Evolutionary conservation across 2,888 invertebrate species (phyloP).

Genomic region (Callosobruchus maculatus): DNA sequence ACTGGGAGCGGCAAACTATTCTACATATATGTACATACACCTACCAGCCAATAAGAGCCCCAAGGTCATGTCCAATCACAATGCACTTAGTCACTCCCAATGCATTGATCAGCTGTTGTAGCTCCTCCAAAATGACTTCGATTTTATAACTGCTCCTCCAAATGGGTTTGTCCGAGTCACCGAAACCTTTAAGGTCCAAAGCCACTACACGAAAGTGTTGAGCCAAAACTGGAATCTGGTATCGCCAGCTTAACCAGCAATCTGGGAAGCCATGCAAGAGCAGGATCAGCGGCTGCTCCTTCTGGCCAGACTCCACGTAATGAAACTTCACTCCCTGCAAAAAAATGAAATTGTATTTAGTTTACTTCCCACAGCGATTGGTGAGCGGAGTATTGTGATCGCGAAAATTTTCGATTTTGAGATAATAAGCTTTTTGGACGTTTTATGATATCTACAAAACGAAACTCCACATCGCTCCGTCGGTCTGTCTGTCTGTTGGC

Average conservation of each 20-base stretch:
- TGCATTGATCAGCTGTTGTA: slow-evolving; percentile 60
- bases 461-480: too few relatives aligned
- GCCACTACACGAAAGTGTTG: slow-evolving; percentile 64
- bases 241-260: slow-evolving; percentile 76
- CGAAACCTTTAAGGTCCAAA: slow-evolving; percentile 74
- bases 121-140: slow-evolving; percentile 59
- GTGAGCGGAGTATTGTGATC: too few relatives aligned
- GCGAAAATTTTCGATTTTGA: too few relatives aligned
- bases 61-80: slow-evolving; percentile 67
- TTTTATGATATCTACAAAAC: too few relatives aligned
- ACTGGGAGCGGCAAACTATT: too few relatives aligned
- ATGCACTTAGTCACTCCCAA: slow-evolving; percentile 53
- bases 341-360: too few relatives aligned
- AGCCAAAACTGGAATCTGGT: slow-evolving; percentile 49
- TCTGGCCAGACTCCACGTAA: slow-evolving; percentile 66
- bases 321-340: slow-evolving; percentile 67
- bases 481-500: too few relatives aligned
- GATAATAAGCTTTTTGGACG: too few relatives aligned
- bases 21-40: background rate
- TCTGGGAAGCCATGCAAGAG: slow-evolving; percentile 79
- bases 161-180: slow-evolving; percentile 71
- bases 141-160: slow-evolving; percentile 59
- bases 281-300: slow-evolving; percentile 60
- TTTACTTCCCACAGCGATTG: too few relatives aligned
- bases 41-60: slow-evolving; percentile 68